Percentiles rank a stretch among this genome's conserved stretches.
phyloP scores from a whole-genome alignment of 2,888 invertebrate genomes.

The Eristalinus aeneus region DNA sequence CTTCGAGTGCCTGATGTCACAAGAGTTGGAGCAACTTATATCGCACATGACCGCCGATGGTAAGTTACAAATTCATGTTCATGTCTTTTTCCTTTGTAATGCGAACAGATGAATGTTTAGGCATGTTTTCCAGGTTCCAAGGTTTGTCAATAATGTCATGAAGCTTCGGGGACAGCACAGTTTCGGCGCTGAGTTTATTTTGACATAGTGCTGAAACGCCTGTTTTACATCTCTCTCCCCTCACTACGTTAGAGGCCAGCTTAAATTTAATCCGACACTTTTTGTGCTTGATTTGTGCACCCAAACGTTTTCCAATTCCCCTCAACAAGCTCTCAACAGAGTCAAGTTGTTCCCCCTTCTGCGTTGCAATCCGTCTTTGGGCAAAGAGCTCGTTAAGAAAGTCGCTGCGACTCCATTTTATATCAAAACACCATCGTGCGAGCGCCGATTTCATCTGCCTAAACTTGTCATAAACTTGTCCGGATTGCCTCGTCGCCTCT shows the following conservation, averaged over 20 bases:
- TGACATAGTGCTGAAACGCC: background rate
- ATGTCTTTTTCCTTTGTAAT: background rate
- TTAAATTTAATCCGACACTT: background rate
- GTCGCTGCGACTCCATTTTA: background rate
- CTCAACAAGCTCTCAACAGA: background rate
- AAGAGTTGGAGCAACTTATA: conserved; percentile 92
- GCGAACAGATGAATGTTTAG: no score
- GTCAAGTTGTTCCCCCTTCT: background rate
- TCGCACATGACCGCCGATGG: conserved; percentile 91
- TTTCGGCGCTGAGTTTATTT: no score
- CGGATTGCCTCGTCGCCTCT: background rate
- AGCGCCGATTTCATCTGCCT: background rate
- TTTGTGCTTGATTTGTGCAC: background rate
- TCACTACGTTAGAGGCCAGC: background rate
- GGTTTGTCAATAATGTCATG: no score
- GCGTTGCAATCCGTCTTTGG: background rate
- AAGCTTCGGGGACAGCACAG: no score
- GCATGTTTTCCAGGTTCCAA: no score
- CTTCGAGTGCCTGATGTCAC: conserved; percentile 92
- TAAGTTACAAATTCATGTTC: conserved; percentile 76
- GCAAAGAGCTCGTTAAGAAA: background rate
- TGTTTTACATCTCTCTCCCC: background rate
- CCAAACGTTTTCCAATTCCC: background rate
- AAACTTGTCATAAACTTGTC: background rate
- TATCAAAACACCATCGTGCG: background rate